Evolutionary conservation across 1,140 invertebrate species (phyloP).

Genomic region (Coboldia fuscipes): DNA sequence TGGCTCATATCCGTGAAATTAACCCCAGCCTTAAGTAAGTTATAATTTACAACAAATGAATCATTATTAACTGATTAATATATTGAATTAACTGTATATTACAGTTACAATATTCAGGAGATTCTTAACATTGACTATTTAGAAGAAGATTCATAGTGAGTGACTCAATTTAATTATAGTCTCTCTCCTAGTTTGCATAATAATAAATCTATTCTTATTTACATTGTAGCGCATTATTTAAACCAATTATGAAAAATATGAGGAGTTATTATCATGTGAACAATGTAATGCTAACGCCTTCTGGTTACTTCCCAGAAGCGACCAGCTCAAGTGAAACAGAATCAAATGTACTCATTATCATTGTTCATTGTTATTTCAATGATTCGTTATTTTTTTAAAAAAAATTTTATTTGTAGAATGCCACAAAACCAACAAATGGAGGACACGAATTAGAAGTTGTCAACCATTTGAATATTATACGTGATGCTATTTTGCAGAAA

Average conservation of each 20-base stretch:
- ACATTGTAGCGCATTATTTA: constrained; percentile 40
- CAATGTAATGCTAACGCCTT: constrained; percentile 23
- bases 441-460: constrained; percentile 32
- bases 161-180: constrained; percentile 8
- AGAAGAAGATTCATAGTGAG: constrained; percentile 56
- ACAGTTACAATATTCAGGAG: constrained; percentile 29
- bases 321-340: too few relatives aligned
- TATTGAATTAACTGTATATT: constrained; percentile 10
- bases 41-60: not conserved
- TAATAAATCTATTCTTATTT: not conserved
- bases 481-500: constrained; percentile 39
- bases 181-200: too few relatives aligned
- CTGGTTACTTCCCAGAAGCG: constrained; percentile 20
- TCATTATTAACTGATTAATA: not conserved
- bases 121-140: constrained; percentile 37
- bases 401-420: not conserved
- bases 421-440: not conserved
- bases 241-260: constrained; percentile 44
- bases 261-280: constrained; percentile 45
- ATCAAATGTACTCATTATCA: too few relatives aligned
- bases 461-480: constrained; percentile 42
- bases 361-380: not conserved
- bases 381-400: not conserved
- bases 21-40: too few relatives aligned
- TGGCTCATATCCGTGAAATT: constrained; percentile 21